Base-by-base conservation (phyloP, 2,113 vertebrate genomes). In the Gobiocypris rarus region DNA sequence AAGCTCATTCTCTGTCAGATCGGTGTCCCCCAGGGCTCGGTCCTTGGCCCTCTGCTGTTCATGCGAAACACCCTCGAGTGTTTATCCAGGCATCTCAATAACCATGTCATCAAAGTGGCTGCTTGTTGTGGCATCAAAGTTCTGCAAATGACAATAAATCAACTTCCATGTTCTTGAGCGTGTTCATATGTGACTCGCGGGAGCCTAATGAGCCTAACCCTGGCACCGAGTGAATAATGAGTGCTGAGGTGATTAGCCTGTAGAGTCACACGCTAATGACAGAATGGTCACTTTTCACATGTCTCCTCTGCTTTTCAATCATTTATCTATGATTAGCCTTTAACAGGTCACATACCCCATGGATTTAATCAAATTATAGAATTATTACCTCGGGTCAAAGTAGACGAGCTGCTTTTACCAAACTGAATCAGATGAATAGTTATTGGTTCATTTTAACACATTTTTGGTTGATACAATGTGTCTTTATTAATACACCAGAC, bases 321-420 rank as follows among this genome's bases (percentile, higher is more conserved):
- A 79, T 74, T 50, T 79, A 83, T 59, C 41, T 52, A n/a, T 88
- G 73, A 86, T 86, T 84, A 85, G n/a, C 11, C 24, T 75, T 56
- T 75, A 88, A 75, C 75, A 50, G 75, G 71, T 75, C 71, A 83
- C 63, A 54, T 31, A 41, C 43, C 26, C 26, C 34, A 7, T 31
- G 54, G 38, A 70, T 84, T 86, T 86, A 85, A 80, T 82, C 31
- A 28, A 65, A 85, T 82, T 85, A 74, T 56, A 19, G 26, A 26
- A n/a, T 58, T 63, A 50, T 31, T 41, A 41, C 34, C 50, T 45
- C 38, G 56, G 71, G 58, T 34, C 56, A 74, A 38, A 3, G 54
- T 28, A 5, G 38, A 4, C 56, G 24, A 24, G 34, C 15, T 13
- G 50, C 45, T 50, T 76, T 73, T 24, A 73, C 19, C 8, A 73